Evolutionary conservation across 2,888 invertebrate species (phyloP).

Genomic region (Didymodactylos carnosus): DNA sequence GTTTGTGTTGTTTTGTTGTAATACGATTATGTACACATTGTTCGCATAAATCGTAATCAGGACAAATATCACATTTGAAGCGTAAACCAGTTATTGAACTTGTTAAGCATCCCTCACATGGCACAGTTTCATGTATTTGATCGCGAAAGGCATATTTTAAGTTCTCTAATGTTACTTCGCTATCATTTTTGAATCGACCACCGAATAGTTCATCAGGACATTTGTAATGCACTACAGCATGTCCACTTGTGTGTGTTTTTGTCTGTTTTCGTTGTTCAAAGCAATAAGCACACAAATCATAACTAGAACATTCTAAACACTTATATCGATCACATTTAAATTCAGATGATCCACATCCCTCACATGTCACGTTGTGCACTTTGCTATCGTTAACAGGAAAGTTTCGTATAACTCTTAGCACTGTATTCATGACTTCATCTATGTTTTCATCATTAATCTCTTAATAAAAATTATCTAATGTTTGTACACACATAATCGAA

Average conservation of each 20-base stretch:
- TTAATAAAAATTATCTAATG: no score
- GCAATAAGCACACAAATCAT: background rate
- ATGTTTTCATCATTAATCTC: no score
- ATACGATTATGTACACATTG: background rate
- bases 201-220: background rate
- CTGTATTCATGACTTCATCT: no score
- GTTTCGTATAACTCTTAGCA: no score
- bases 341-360: no score
- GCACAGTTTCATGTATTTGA: background rate
- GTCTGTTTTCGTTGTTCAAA: background rate
- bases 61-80: background rate
- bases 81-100: background rate
- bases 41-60: background rate
- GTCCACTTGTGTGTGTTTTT: background rate
- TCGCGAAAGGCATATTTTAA: background rate
- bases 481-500: no score
- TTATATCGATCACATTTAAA: background rate
- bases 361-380: no score
- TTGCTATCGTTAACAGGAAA: no score
- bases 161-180: background rate
- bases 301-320: background rate
- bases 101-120: background rate
- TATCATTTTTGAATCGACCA: background rate
- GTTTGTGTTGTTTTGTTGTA: background rate
- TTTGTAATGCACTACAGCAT: background rate